Percentiles rank a stretch among this genome's conserved stretches.
Evolutionary conservation across 2,113 vertebrate genomes (phyloP).

Genomic region (Anas platyrhynchos): DNA sequence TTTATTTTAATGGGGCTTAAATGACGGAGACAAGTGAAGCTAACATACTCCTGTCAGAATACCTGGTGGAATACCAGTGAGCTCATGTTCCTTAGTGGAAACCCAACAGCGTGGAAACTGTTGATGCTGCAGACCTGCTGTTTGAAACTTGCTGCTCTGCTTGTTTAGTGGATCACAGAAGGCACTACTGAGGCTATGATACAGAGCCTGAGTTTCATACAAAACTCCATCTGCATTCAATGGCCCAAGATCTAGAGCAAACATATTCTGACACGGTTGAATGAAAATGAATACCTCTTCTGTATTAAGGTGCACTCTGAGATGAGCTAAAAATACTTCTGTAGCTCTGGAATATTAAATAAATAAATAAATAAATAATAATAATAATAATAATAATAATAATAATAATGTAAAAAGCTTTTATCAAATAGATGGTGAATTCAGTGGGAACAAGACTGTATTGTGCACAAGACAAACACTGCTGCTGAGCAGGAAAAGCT

Average conservation of each 20-base stretch:
- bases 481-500: neutral
- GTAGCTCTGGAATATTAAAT: neutral
- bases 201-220: neutral
- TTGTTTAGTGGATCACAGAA: neutral
- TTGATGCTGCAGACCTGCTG: neutral
- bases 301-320: neutral
- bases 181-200: neutral
- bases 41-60: neutral
- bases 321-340: neutral
- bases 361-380: too few relatives aligned
- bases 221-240: neutral
- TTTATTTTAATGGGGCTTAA: neutral
- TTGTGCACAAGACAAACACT: neutral
- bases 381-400: too few relatives aligned
- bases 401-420: too few relatives aligned
- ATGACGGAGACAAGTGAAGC: neutral
- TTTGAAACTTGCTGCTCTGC: neutral
- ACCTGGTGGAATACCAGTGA: neutral
- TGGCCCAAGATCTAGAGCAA: neutral
- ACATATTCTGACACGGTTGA: neutral
- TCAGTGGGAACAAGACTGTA: neutral
- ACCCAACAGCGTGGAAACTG: neutral
- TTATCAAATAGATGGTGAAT: neutral
- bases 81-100: neutral
- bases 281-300: neutral